phyloP scores from a whole-genome alignment of 2,113 vertebrate genomes.

The Pygoscelis adeliae region DNA sequence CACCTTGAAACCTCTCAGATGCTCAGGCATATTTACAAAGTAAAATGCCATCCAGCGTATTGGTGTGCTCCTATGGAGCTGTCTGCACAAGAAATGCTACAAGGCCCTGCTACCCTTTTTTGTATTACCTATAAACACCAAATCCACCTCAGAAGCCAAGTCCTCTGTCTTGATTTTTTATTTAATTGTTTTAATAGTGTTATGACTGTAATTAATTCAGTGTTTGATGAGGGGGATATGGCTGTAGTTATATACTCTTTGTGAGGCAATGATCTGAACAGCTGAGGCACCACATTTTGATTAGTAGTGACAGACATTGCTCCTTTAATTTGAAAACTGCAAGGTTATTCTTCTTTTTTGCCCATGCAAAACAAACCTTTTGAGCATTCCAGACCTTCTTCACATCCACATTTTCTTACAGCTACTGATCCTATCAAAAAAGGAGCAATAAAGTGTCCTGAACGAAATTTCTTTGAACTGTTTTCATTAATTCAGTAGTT shows the following conservation, averaged over 20 bases:
- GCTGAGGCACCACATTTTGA: not conserved
- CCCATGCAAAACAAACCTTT: not conserved
- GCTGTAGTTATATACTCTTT: not conserved
- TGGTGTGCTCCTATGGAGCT: not conserved
- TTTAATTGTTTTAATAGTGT: not conserved
- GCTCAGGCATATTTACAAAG: not conserved
- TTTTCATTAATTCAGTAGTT: conserved; percentile 30
- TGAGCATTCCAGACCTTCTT: not conserved
- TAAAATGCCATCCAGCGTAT: not conserved
- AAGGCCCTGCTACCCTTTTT: not conserved
- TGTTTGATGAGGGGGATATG: not conserved
- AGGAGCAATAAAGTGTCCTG: not conserved
- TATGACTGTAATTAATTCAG: conserved; percentile 21
- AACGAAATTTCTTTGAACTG: not conserved
- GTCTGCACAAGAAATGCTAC: conserved; percentile 3
- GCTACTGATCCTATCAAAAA: not conserved
- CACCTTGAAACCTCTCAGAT: not conserved
- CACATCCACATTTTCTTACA: not conserved
- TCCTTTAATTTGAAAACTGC: not conserved
- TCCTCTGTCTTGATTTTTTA: conserved; percentile 4
- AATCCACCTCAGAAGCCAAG: conserved; percentile 9
- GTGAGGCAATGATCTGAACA: conserved; percentile 11
- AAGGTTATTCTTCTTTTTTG: not conserved
- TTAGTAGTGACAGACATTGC: not conserved
- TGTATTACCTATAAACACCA: conserved; percentile 3